Percentiles rank a stretch among this genome's conserved stretches.
Conservation (phyloP, 1,140 invertebrate genomes). For the Euglossa dilemma region DNA sequence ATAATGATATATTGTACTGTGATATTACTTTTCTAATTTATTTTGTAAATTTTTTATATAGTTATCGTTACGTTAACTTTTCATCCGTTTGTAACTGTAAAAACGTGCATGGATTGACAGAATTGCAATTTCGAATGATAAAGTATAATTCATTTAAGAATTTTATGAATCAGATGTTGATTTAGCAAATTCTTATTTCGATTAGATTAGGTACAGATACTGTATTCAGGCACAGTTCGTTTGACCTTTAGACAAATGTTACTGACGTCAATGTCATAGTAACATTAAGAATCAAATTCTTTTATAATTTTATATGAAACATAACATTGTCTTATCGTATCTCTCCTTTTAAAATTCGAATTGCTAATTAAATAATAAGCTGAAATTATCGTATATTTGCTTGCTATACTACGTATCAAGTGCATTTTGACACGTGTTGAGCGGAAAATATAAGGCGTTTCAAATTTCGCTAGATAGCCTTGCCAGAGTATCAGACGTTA, state of each 20-base stretch:
- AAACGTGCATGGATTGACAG: too few relatives aligned
- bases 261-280: conserved; percentile 25
- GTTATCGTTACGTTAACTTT: too few relatives aligned
- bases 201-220: not conserved
- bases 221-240: not conserved
- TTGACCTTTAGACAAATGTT: conserved; percentile 17
- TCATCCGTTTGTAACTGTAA: too few relatives aligned
- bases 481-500: not conserved
- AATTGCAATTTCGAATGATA: too few relatives aligned
- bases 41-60: too few relatives aligned
- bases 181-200: not conserved
- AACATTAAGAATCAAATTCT: not conserved
- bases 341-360: not conserved
- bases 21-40: too few relatives aligned
- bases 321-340: not conserved
- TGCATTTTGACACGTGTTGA: not conserved
- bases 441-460: not conserved
- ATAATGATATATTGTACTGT: too few relatives aligned
- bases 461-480: too few relatives aligned
- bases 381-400: not conserved
- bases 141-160: not conserved
- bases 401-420: not conserved
- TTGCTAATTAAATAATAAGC: not conserved
- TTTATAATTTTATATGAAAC: not conserved
- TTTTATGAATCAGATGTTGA: not conserved